Base-by-base conservation (phyloP, 2,888 invertebrate species). In the Calliphora vomitoria region DNA sequence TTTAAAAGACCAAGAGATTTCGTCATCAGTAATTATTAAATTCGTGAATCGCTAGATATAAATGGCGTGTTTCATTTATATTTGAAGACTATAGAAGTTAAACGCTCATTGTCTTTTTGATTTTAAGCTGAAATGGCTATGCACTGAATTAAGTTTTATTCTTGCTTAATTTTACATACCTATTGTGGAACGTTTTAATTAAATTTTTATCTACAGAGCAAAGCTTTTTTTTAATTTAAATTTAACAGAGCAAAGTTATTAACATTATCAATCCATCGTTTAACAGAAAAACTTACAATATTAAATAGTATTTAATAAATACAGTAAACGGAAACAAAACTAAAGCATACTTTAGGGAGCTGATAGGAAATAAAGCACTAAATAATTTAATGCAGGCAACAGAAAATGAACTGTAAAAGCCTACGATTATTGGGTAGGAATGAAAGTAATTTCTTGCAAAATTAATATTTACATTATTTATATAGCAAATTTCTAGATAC, bases 11-110 rank as follows among this genome's bases (percentile, higher is more conserved):
- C 47, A 64, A 74, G n/a, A 58, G 35, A 41, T 72, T 50, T 58
- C 55, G 31, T 3, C 6, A 74, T 44, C 10, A 44, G 44, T 13
- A 31, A 31, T 60, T 74, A 44, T 60, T 4, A 18, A 25, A n/a
- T n/a, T n/a, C 35, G 38, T 25, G 13, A 41, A 62, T 41, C 0
- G n/a, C 18, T 76, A 25, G 20, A 69, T 11, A 75, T 62, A 80
- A n/a, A 53, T 80, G 50, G 85, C 80, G 74, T 85, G 85, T 64
- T 38, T 64, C n/a, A 5, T 60, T 31, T 20, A 35, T 35, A 71
- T 41, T 55, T 76, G 18, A 25, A 69, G 44, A 62, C 20, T 76
- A 62, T 64, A 3, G 44, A 60, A 79, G 69, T 38, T 35, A 79
- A 35, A 20, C 53, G 11, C 18, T 35, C 5, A 20, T 58, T 20